Evolutionary conservation across 2,888 invertebrate genomes (phyloP), one percentile per base, ranked within the genome.

Genomic region (Julus scandinavius): DNA sequence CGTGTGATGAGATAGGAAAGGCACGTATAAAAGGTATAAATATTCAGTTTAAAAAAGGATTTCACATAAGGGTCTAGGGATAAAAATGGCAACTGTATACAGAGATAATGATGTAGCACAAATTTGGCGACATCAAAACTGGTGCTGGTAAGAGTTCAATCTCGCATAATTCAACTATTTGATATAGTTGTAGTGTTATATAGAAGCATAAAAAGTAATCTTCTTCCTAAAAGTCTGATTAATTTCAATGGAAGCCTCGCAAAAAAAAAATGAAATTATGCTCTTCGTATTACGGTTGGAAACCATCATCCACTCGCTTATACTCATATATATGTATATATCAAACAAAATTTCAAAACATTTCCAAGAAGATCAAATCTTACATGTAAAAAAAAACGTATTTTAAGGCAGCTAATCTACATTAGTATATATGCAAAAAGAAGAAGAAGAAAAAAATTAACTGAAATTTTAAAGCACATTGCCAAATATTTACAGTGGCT

Each of bases 41-140:
- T 72, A 72, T 72, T 72, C 72, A 72, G 72, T 72, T 72, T 72
- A 72, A 72, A 72, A 72, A 72, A 72, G 72, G 72, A 72, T 72
- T 72, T 72, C 11, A 9, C 72, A 29, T 29, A n/a, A n/a, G n/a
- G 58, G 58, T 5, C n/a, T 63, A 20, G 72, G 72, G 72, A 72
- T 72, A 29, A 72, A 72, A 72, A 72, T 72, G 72, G 72, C 72
- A 20, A 11, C 29, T 29, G n/a, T 7, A 72, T 72, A 17, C 72
- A 29, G 72, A 72, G 72, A 72, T 72, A 72, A 72, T 72, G 72
- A 72, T 72, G 72, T 72, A 72, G 72, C 72, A 29, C 72, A 72
- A 72, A 72, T 72, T 72, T 72, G 72, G 72, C 72, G 72, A 72
- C 72, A 72, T 72, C 29, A 72, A 45, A 54, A 11, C 54, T 17